Evolutionary conservation across 2,888 invertebrate species (phyloP), one percentile per base, ranked within the genome.

Genomic region (Nomada fabriciana): DNA sequence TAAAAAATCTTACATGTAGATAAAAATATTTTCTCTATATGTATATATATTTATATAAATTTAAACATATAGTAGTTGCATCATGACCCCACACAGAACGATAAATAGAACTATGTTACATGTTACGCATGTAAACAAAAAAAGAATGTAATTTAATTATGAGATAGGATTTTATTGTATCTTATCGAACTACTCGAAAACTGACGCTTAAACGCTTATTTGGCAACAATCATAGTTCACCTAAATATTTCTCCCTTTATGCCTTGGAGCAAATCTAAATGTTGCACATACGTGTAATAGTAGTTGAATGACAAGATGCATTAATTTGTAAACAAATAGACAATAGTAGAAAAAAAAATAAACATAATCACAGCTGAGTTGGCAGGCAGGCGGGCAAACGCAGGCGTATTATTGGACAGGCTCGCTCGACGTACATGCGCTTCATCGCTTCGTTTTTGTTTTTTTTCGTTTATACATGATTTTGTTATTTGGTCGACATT

Each of bases 341-440:
- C 89, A 90, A 47, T 13, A 47, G 83, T 89, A 88, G 90, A 90
- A 88, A 91, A 91, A 90, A 89, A 90, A 84, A 92, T 92, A 91
- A 93, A 93, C 93, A 92, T 93, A 93, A 93, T 93, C 93, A 93
- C 93, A 93, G 93, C 92, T 93, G 91, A 91, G 91, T 93, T 93
- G 92, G 92, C 92, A 92, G 91, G 90, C 92, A 90, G 84, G 88
- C 89, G 90, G 88, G 90, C 89, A 89, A 89, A 88, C 86, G 89
- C 90, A 91, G 93, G 90, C 90, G 73, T 85, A 80, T 76, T 83
- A 87, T 87, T 86, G 86, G 87, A 88, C 84, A 90, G 89, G 88
- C 86, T 88, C 73, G 74, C 83, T 88, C 78, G 85, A 82, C 80
- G 84, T 88, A 80, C 80, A 86, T 87, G 78, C 74, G 73, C 69